Evolutionary conservation across 2,113 vertebrate genomes (phyloP), one percentile per base, ranked within the genome.

Genomic region (Polypterus senegalus): DNA sequence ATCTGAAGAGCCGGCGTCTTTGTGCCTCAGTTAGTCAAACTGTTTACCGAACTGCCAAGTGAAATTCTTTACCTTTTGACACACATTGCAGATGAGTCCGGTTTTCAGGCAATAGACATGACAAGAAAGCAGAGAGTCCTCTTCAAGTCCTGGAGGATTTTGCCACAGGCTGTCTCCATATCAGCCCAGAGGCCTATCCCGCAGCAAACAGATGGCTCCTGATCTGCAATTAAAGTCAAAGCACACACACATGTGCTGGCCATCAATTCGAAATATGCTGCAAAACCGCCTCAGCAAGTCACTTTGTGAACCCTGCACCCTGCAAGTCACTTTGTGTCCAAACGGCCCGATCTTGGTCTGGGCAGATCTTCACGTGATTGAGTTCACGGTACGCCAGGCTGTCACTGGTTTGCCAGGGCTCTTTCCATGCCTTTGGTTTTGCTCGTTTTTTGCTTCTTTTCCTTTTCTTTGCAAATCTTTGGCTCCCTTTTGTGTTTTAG

Each of bases 161-260:
- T 54, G 63, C 63, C 66, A 60, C 54, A 65, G 69, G 58, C 61
- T 55, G 59, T 63, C 63, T 49, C 63, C 47, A 9, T 54, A 52
- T 58, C 65, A 71, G 69, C 71, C 59, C 71, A 66, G 60, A 67
- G 71, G 63, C 66, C 70, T 70, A 70, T 76, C 46, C 58, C 56
- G 71, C 66, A 74, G 63, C 63, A 71, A 79, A 73, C 76, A 79
- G 74, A 77, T 79, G 77, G 74, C 66, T 70, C 64, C n/a, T 58
- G 53, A 67, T 70, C 73, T 63, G 69, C 72, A 77, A 68, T 75
- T 67, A 69, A 62, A 68, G 65, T 67, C 66, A 63, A 76, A 61
- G 70, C 75, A 27, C 27, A 74, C 62, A 81, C 58, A 73, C 48
- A 54, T 53, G 11, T 47, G 9, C 62, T 67, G 54, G 59, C n/a